These are phyloP conservation scores for Delia radicum DNA, from an alignment of 1,140 invertebrate species.

Conservation along the genomic window DNA sequence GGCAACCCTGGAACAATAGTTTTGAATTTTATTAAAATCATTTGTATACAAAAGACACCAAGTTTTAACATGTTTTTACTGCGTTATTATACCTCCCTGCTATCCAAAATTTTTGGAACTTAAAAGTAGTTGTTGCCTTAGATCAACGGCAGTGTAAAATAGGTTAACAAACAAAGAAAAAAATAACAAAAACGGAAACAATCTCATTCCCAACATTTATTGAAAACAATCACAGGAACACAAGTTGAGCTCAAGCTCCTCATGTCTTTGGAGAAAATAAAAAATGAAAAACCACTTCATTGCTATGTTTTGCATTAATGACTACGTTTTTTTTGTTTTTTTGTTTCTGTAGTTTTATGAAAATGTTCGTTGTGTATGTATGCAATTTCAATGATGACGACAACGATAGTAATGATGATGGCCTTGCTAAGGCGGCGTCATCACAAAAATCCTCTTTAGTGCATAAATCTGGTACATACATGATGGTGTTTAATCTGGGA, in stretches of 20 bases:
- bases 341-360: not conserved
- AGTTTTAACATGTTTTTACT: too few relatives aligned
- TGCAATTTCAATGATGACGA: not conserved
- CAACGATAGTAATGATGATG: not conserved
- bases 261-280: not conserved
- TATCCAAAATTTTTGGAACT: too few relatives aligned
- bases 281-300: conserved; percentile 1
- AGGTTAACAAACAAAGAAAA: not conserved
- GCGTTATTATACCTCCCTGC: too few relatives aligned
- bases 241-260: not conserved
- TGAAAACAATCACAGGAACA: not conserved
- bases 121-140: too few relatives aligned
- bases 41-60: too few relatives aligned
- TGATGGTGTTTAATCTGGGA: not conserved
- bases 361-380: conserved; percentile 4
- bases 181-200: not conserved
- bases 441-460: not conserved
- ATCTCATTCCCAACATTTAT: not conserved
- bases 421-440: not conserved
- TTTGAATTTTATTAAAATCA: too few relatives aligned
- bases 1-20: too few relatives aligned
- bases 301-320: conserved; percentile 9
- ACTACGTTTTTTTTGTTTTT: not conserved
- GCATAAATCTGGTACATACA: not conserved
- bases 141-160: too few relatives aligned